Base-by-base conservation (phyloP, 2,113 vertebrate species). In the Proteles cristata region DNA sequence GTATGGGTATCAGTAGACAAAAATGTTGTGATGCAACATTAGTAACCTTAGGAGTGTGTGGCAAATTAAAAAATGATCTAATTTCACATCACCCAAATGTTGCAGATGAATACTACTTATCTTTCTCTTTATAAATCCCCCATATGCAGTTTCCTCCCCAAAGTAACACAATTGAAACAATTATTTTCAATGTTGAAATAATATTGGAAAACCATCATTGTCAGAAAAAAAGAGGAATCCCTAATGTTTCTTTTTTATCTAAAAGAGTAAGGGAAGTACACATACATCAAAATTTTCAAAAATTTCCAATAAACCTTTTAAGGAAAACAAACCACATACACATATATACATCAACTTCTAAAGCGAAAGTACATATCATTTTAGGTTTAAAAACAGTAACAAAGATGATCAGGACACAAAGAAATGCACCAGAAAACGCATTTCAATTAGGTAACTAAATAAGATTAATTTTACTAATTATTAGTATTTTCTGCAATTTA, bases 1-100 rank as follows among this genome's bases (percentile, higher is more conserved):
- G 99, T 99, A 99, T 99, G 99, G 99, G 99, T 99, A 99, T 99
- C 99, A 99, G 98, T 93, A 99, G 99, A 99, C 97, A 99, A 99
- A 98, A 98, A 99, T 99, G 99, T 95, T 99, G 99, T 99, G 99
- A 99, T 99, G 99, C 98, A 99, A 99, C 98, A 99, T 98, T 99
- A 99, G 99, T 99, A 99, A 99, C 99, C 99, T 99, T 99, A 99
- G 99, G 98, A 98, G 98, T 77, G 98, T 88, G 98, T 86, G 97
- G 98, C 98, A 98, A 98, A 98, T 97, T 39, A 39, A 97, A 93
- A 45, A 88, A 97, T 53, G 25, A 81, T 79, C 98, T 98, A 98
- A 68, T 80, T 96, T 97, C 90, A 90, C 48, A 98, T 95, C 98
- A 98, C 92, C 88, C 96, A 98, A 90, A 98, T 97, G 97, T 2